Evolutionary conservation across 2,888 invertebrate genomes (phyloP).

Genomic region (Phytoseiulus persimilis): DNA sequence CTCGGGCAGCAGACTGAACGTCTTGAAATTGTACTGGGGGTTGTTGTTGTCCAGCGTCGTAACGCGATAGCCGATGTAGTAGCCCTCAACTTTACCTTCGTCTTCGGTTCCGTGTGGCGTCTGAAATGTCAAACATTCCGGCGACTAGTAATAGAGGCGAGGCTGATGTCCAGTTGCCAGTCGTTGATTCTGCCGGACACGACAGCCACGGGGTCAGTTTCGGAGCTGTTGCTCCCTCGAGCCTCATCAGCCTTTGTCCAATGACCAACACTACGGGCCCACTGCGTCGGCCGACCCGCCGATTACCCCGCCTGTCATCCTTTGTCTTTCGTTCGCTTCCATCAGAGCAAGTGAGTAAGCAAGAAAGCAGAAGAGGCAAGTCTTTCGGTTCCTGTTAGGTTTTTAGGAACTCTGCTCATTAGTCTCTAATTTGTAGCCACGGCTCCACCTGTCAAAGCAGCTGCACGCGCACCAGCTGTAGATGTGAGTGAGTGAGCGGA

Average conservation of each 20-base stretch:
- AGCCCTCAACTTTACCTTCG: constrained; percentile 29
- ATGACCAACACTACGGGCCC: constrained; percentile 10
- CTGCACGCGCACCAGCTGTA: background rate
- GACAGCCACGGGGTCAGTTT: background rate
- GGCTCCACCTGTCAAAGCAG: background rate
- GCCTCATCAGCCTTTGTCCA: constrained; percentile 25
- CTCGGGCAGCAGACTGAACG: constrained; percentile 26
- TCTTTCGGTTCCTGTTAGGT: background rate
- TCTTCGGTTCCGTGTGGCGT: constrained; percentile 37
- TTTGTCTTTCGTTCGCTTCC: background rate
- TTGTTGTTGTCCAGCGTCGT: constrained; percentile 32
- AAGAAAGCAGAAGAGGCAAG: background rate
- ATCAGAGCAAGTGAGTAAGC: background rate
- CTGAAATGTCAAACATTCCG: constrained; percentile 15
- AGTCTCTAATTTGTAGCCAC: background rate
- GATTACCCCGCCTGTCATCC: background rate
- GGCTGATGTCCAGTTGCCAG: background rate
- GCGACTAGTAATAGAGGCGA: background rate
- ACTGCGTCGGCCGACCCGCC: background rate
- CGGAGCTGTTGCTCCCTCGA: constrained; percentile 16
- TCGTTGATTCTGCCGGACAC: background rate
- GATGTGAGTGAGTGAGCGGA: background rate
- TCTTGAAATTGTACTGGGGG: constrained; percentile 34
- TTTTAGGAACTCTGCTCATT: background rate
- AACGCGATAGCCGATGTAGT: constrained; percentile 36